Percentiles rank a stretch among this genome's conserved stretches.
phyloP scores from a whole-genome alignment of 2,113 vertebrate genomes.

The Pycnonotus jocosus region DNA sequence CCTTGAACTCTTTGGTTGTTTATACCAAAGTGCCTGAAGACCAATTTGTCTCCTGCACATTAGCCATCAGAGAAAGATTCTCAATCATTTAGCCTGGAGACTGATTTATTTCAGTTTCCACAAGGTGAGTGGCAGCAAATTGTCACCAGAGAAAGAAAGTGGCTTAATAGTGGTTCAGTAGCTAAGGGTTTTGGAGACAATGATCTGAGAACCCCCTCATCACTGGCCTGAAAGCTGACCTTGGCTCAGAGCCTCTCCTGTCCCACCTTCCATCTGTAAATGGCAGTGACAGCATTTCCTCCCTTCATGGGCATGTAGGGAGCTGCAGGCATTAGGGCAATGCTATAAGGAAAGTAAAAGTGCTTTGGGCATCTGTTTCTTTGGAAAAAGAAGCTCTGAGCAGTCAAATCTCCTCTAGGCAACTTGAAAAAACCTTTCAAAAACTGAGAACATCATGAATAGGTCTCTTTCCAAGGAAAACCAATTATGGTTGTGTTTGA shows the following conservation, averaged over 20 bases:
- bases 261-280: background rate
- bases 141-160: background rate
- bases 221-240: background rate
- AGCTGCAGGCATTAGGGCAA: background rate
- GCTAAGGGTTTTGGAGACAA: background rate
- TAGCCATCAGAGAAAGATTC: background rate
- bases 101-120: background rate
- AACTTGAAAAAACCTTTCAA: background rate
- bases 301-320: accelerated
- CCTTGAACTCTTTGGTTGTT: background rate
- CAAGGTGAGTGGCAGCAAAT: background rate
- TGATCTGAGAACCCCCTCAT: background rate
- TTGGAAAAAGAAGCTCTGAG: background rate
- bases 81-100: background rate
- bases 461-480: background rate
- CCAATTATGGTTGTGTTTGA: accelerated
- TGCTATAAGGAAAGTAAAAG: background rate
- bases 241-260: background rate
- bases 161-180: background rate
- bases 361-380: background rate
- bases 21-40: background rate
- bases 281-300: background rate
- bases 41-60: background rate
- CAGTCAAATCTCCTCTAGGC: background rate
- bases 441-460: background rate